Evolutionary conservation across 2,113 vertebrate genomes (phyloP).

Genomic region (Clarias macrocephalus): DNA sequence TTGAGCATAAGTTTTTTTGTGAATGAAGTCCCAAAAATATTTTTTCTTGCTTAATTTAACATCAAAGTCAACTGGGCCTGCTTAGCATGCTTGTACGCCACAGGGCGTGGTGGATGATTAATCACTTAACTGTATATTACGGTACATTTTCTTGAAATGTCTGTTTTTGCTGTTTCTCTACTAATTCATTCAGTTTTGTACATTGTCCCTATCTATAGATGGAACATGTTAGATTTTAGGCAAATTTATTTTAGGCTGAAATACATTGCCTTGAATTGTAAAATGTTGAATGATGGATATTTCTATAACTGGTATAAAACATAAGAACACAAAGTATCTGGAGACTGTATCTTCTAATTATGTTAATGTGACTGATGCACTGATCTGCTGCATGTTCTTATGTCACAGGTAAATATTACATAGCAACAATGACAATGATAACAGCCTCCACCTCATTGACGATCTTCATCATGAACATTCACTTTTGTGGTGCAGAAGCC

Average conservation of each 20-base stretch:
- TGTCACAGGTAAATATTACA: constrained; percentile 92
- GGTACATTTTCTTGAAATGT: not conserved
- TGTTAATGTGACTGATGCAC: not conserved
- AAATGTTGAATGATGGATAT: not conserved
- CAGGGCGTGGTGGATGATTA: not conserved
- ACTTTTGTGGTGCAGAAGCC: constrained; percentile 94
- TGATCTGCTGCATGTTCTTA: constrained; percentile 5
- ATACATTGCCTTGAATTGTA: not conserved
- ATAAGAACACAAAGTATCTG: not conserved
- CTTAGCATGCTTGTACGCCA: not conserved
- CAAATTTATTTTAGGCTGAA: no score
- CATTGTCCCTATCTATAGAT: not conserved
- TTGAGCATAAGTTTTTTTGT: not conserved
- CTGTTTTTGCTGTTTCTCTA: not conserved
- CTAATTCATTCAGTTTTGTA: not conserved
- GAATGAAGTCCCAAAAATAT: not conserved
- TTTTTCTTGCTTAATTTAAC: not conserved
- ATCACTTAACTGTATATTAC: no score
- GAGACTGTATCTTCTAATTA: not conserved
- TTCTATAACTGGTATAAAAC: not conserved
- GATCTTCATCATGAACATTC: constrained; percentile 98
- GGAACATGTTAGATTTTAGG: not conserved
- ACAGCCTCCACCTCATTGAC: constrained; percentile 96
- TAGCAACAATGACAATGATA: constrained; percentile 97
- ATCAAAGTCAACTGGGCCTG: not conserved